phyloP scores from a whole-genome alignment of 1,140 invertebrate species.

The Eurosta solidaginis region DNA sequence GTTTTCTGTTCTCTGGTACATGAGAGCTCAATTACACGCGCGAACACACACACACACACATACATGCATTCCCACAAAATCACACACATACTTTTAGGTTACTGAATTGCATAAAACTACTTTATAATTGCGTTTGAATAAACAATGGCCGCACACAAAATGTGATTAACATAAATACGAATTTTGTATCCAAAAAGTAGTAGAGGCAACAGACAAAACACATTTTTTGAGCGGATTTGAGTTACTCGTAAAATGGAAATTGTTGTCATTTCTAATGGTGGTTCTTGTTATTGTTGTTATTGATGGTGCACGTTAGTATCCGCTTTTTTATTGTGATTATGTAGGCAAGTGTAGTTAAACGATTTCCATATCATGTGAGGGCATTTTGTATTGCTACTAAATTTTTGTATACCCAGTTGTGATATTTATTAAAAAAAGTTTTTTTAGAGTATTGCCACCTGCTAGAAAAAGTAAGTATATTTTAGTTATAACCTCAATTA shows the following conservation, averaged over 20 bases:
- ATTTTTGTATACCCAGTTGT: too few relatives aligned
- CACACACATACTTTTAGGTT: too few relatives aligned
- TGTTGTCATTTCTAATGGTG: too few relatives aligned
- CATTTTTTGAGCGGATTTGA: conserved; percentile 9
- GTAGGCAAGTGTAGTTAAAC: conserved; percentile 6
- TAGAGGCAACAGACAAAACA: conserved; percentile 7
- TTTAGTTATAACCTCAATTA: too few relatives aligned
- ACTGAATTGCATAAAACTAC: too few relatives aligned
- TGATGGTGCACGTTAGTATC: neutral
- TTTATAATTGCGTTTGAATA: neutral
- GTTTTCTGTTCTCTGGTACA: too few relatives aligned
- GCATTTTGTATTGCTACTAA: too few relatives aligned
- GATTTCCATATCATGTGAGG: neutral
- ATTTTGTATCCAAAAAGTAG: conserved; percentile 12
- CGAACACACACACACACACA: neutral
- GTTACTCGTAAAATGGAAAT: neutral
- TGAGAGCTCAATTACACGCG: neutral
- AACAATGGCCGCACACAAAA: neutral
- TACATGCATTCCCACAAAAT: neutral
- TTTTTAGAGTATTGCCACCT: too few relatives aligned
- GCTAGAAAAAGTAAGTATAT: too few relatives aligned
- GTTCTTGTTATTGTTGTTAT: too few relatives aligned
- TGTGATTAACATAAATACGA: conserved; percentile 4
- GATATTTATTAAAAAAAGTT: too few relatives aligned
- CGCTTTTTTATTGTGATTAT: neutral